Conservation (phyloP, 2,888 invertebrate genomes). For the Cryptocephalus primarius region DNA sequence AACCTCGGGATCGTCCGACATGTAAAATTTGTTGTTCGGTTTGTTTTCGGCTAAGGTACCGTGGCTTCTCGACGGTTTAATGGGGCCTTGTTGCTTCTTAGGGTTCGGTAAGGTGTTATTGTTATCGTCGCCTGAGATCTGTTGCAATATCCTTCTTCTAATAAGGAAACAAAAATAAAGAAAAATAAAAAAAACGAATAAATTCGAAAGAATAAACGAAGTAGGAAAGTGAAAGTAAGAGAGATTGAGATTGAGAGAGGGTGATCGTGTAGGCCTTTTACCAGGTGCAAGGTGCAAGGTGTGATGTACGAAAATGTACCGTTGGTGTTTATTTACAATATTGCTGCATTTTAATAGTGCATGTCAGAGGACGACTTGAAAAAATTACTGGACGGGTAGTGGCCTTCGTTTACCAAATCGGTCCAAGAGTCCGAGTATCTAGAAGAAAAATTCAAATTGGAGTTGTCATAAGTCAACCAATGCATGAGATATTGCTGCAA, state of each 20-base stretch:
- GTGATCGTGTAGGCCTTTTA: conserved; percentile 9
- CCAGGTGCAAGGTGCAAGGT: conserved; percentile 2
- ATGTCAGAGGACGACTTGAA: conserved; percentile 12
- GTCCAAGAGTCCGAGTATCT: not conserved
- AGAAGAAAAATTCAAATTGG: not conserved
- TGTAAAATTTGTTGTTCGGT: conserved; percentile 29
- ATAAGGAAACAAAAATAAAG: conserved; percentile 4
- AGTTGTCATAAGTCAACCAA: too few relatives aligned
- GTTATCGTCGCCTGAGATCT: conserved; percentile 28
- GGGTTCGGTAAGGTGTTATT: conserved; percentile 10
- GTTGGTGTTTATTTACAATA: too few relatives aligned
- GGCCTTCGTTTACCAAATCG: not conserved
- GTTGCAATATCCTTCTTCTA: conserved; percentile 11
- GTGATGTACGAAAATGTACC: not conserved
- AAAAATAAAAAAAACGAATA: conserved; percentile 10
- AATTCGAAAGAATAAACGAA: conserved; percentile 2
- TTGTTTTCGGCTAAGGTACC: conserved; percentile 33
- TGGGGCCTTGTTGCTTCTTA: conserved; percentile 10
- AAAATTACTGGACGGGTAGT: conserved; percentile 7
- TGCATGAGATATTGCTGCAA: too few relatives aligned
- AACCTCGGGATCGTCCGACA: conserved; percentile 47
- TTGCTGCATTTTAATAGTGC: conserved; percentile 6
- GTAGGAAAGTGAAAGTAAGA: conserved; percentile 5
- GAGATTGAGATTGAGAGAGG: conserved; percentile 2
- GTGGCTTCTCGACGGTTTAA: conserved; percentile 31